These are phyloP conservation scores for Ophiodon elongatus DNA, from an alignment of 2,113 vertebrate species.

Conservation along the genomic window DNA sequence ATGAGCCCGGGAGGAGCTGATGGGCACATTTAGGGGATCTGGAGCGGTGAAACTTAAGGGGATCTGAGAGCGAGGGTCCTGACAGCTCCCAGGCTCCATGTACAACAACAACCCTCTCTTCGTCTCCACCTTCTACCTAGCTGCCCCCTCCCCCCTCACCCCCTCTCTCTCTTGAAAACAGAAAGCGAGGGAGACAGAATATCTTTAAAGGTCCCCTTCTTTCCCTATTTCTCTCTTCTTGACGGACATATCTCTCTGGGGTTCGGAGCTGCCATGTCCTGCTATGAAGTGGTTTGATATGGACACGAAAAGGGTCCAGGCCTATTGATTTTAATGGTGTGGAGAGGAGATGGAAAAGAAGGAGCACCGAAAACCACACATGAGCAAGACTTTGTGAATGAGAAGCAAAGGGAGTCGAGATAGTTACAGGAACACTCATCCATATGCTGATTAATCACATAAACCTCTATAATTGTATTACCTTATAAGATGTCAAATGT, in stretches of 20 bases:
- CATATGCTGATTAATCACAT: not conserved
- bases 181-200: slow-evolving; percentile 27
- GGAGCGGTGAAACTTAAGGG: slow-evolving; percentile 68
- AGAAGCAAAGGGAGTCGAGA: not conserved
- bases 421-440: not conserved
- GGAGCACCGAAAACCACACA: not conserved
- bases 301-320: slow-evolving; percentile 53
- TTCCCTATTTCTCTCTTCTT: slow-evolving; percentile 50
- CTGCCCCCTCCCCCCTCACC: not conserved
- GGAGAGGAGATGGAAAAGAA: slow-evolving; percentile 24
- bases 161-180: slow-evolving; percentile 13
- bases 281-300: slow-evolving; percentile 61
- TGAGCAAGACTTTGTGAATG: slow-evolving; percentile 9
- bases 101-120: slow-evolving; percentile 48
- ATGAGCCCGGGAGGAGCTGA: slow-evolving; percentile 74
- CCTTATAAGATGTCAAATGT: not conserved
- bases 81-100: slow-evolving; percentile 70
- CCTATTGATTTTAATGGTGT: slow-evolving; percentile 62
- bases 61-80: slow-evolving; percentile 71
- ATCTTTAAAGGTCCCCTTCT: slow-evolving; percentile 51
- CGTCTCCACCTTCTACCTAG: slow-evolving; percentile 41
- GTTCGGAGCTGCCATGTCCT: slow-evolving; percentile 58
- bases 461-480: not conserved
- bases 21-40: slow-evolving; percentile 70
- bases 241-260: slow-evolving; percentile 57